phyloP scores from a whole-genome alignment of 2,888 invertebrate species.

The Calliphora vomitoria region DNA sequence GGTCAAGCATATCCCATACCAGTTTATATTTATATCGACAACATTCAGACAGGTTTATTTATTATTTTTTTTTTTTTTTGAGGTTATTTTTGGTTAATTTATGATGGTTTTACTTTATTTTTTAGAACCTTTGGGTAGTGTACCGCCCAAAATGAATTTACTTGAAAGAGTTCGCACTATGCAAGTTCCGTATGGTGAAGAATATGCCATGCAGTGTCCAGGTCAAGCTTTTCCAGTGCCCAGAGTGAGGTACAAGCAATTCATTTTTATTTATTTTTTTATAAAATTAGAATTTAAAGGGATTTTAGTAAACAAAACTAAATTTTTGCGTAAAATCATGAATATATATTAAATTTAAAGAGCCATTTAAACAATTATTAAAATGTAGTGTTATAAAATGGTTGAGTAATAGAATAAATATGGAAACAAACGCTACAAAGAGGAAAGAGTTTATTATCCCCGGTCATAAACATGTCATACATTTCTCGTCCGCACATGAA shows the following conservation, averaged over 20 bases:
- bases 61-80: neutral
- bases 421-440: no score
- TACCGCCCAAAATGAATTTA: slow-evolving; percentile 88
- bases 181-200: slow-evolving; percentile 84
- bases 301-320: neutral
- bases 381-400: no score
- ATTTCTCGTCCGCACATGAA: no score
- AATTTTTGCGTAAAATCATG: no score
- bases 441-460: no score
- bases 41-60: slow-evolving; percentile 48
- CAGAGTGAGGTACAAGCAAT: slow-evolving; percentile 81
- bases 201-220: slow-evolving; percentile 89
- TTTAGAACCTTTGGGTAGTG: slow-evolving; percentile 86
- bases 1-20: slow-evolving; percentile 91
- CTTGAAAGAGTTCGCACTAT: slow-evolving; percentile 87
- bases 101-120: slow-evolving; percentile 16
- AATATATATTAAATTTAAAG: no score
- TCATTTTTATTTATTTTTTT: neutral
- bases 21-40: slow-evolving; percentile 87
- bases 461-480: no score
- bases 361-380: no score
- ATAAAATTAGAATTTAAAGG: neutral
- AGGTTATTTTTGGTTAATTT: neutral
- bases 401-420: no score
- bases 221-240: slow-evolving; percentile 91